These are phyloP conservation scores for Brachionus asplanchnoidis DNA, from an alignment of 1,140 invertebrate species.

Conservation along the genomic window DNA sequence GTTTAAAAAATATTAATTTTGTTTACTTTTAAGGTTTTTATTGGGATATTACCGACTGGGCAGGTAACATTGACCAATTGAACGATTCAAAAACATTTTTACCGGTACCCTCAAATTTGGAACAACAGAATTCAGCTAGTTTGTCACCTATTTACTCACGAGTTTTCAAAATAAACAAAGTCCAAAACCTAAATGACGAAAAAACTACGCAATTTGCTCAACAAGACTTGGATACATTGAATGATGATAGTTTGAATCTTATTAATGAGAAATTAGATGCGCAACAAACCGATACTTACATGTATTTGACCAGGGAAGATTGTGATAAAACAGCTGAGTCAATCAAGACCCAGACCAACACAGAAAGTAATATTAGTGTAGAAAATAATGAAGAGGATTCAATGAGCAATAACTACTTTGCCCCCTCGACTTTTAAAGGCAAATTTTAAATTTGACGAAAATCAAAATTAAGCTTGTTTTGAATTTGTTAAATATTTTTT, in stretches of 20 bases:
- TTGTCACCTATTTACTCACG: constrained; percentile 31
- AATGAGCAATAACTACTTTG: not conserved
- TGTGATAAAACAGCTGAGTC: constrained; percentile 23
- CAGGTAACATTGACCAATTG: not conserved
- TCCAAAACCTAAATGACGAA: not conserved
- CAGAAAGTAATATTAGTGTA: not conserved
- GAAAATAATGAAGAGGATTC: not conserved
- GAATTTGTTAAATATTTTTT: not conserved
- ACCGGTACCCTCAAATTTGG: not conserved
- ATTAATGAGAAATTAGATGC: not conserved
- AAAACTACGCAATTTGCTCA: not conserved
- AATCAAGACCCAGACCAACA: not conserved
- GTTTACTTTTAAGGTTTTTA: constrained; percentile 32
- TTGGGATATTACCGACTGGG: constrained; percentile 42
- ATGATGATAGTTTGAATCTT: constrained; percentile 11
- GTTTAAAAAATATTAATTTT: not conserved
- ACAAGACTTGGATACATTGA: not conserved
- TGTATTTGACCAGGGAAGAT: constrained; percentile 15
- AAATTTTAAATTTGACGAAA: not conserved
- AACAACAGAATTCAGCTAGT: not conserved
- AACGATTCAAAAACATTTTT: not conserved
- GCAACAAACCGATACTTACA: not conserved
- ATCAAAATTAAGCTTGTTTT: not conserved
- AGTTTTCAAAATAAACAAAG: constrained; percentile 31
- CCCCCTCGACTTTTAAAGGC: not conserved